These are phyloP conservation scores for Hiodon tergisus DNA, from an alignment of 2,113 vertebrate species.

Conservation along the genomic window DNA sequence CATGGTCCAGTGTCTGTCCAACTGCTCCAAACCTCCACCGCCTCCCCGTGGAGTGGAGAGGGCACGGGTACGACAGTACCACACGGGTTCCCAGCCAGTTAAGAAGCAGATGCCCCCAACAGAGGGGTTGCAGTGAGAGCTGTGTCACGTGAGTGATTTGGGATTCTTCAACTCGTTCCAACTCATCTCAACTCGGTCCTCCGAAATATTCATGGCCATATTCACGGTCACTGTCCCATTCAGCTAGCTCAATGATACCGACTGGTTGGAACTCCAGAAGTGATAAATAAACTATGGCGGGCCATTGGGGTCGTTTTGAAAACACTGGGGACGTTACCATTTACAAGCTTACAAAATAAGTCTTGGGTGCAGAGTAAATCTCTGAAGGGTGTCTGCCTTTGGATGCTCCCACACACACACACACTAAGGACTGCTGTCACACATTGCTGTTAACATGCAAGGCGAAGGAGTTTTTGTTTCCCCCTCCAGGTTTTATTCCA, in stretches of 20 bases:
- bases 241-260: conserved; percentile 25
- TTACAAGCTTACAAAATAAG: not conserved
- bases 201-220: conserved; percentile 21
- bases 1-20: conserved; percentile 37
- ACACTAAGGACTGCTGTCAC: not conserved
- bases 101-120: conserved; percentile 39
- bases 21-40: conserved; percentile 21
- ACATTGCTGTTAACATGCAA: not conserved
- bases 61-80: conserved; percentile 17
- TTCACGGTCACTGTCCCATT: conserved; percentile 21
- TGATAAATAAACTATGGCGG: not conserved
- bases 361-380: not conserved
- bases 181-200: not conserved
- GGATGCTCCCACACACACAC: not conserved
- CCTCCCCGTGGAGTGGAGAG: conserved; percentile 13
- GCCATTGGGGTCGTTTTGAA: not conserved
- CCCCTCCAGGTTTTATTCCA: not conserved
- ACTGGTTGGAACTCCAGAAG: conserved; percentile 18
- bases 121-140: conserved; percentile 32
- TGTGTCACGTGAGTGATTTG: not conserved
- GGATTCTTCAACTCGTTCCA: conserved; percentile 1
- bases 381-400: not conserved
- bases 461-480: not conserved
- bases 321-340: not conserved
- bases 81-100: conserved; percentile 26